Evolutionary conservation across 1,140 invertebrate genomes (phyloP), one percentile per base, ranked within the genome.

Genomic region (Copidosoma floridanum): DNA sequence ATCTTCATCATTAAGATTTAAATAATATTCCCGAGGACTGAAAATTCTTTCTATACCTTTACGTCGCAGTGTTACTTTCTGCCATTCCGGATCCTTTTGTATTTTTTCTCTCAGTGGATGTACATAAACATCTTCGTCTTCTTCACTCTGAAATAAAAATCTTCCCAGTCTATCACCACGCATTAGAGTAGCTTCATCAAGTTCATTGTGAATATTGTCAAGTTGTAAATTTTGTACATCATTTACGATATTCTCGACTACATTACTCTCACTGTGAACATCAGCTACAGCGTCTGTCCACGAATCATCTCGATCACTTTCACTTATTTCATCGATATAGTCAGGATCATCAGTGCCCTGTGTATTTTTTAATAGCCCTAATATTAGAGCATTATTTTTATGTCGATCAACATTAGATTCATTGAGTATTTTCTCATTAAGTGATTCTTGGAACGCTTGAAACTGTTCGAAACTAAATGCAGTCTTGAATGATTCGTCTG

Each of bases 341-440:
- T n/a, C n/a, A n/a, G n/a, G n/a, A n/a, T n/a, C 38, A 52, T 44
- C 0, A 2, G n/a, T 3, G 29, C 12, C 12, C 29, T 32, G 12
- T 32, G 29, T 32, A 32, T 32, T 32, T 21, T 18, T 2, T 27
- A 59, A 27, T 35, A 53, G 21, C 11, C 50, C 37, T 32, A 18
- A 37, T 8, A 53, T 37, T 11, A 59, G n/a, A 27, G 50, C 41
- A 47, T 59, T 52, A 38, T 38, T 59, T 37, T 53, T 53, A 14
- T 53, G 53, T 50, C 27, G 44, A 10, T 43, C 16, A 2, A 20
- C 7, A 46, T 43, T 7, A 6, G 18, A 26, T 20, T 6, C 4
- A 18, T 40, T 35, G 14, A 24, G 1, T 32, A 26, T 2, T 23
- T 54, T 11, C 18, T 14, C 29, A n/a, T n/a, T n/a, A n/a, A n/a